phyloP scores from a whole-genome alignment of 1,140 invertebrate genomes.

The Drosophila azteca region DNA sequence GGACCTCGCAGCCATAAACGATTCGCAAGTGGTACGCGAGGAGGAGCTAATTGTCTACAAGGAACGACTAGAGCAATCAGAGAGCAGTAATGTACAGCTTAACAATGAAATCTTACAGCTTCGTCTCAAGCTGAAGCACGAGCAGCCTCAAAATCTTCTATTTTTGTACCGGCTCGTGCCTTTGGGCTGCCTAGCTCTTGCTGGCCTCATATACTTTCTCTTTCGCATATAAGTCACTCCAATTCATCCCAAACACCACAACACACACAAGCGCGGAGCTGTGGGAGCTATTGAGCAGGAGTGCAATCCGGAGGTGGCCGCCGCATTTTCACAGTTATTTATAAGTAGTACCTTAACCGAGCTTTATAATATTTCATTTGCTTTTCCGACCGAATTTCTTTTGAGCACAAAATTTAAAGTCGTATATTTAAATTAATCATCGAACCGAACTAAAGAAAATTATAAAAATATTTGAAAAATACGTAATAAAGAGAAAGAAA shows the following conservation, averaged over 20 bases:
- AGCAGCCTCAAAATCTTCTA: slow-evolving; percentile 4
- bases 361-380: slow-evolving; percentile 42
- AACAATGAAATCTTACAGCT: slow-evolving; percentile 66
- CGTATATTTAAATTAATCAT: slow-evolving; percentile 47
- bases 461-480: slow-evolving; percentile 5
- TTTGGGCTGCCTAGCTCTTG: slow-evolving; percentile 57
- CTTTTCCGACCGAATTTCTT: slow-evolving; percentile 34
- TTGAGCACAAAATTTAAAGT: slow-evolving; percentile 63
- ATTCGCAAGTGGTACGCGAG: slow-evolving; percentile 59
- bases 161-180: slow-evolving; percentile 49
- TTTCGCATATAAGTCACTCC: slow-evolving; percentile 50
- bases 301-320: slow-evolving; percentile 23
- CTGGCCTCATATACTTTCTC: slow-evolving; percentile 69
- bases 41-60: slow-evolving; percentile 81
- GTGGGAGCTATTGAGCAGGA: slow-evolving; percentile 14
- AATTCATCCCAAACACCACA: not conserved
- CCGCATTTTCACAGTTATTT: slow-evolving; percentile 49
- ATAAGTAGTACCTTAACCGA: slow-evolving; percentile 36
- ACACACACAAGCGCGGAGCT: not conserved
- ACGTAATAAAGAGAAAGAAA: too few relatives aligned
- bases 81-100: slow-evolving; percentile 65
- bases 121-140: slow-evolving; percentile 37
- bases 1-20: slow-evolving; percentile 61
- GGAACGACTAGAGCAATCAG: slow-evolving; percentile 70
- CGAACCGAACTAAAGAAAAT: slow-evolving; percentile 25